Evolutionary conservation across 2,797 vertebrate genomes (phyloP), one percentile per base, ranked within the genome.

Genomic region (Anas georgica): DNA sequence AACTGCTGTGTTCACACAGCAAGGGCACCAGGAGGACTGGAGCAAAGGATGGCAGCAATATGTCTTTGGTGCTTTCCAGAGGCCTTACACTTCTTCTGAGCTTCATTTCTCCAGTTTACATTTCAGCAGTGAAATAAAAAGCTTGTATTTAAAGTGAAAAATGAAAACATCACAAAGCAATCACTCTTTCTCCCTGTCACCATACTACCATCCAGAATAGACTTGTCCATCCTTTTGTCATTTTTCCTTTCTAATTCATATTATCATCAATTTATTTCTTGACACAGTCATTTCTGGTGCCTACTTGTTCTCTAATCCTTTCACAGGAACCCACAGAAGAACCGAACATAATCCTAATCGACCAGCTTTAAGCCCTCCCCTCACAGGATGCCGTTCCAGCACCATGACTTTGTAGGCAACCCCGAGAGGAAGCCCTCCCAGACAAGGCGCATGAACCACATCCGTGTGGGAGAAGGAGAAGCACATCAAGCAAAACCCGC

Each of bases 211-310:
- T 95, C 73, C 90, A 94, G 70, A 97, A 96, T 93, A 97, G 93
- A 97, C 96, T 88, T 96, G 73, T 96, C 94, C 18, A 60, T 96
- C 82, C 91, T 97, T 94, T 77, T 96, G 93, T 88, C 88, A 29
- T 96, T 96, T 96, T 97, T 91, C 70, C 94, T 96, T 94, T 96
- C 95, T 96, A 97, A 96, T 97, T 97, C 96, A 95, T 87, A 97
- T 83, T 76, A 88, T 74, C 95, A 95, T 97, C 97, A 96, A 96
- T 97, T 97, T 96, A 81, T 95, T 97, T 94, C 95, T 90, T 97
- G 97, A 97, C 97, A 97, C 79, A 91, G 93, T 78, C 92, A 96
- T 97, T 96, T 96, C 62, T 80, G 90, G 79, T 35, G 63, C 95
- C 94, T 50, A 70, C 91, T 94, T 82, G 62, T 95, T 95, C 94